Conservation (phyloP, 1,140 invertebrate species). For the Ganaspis sp. region DNA sequence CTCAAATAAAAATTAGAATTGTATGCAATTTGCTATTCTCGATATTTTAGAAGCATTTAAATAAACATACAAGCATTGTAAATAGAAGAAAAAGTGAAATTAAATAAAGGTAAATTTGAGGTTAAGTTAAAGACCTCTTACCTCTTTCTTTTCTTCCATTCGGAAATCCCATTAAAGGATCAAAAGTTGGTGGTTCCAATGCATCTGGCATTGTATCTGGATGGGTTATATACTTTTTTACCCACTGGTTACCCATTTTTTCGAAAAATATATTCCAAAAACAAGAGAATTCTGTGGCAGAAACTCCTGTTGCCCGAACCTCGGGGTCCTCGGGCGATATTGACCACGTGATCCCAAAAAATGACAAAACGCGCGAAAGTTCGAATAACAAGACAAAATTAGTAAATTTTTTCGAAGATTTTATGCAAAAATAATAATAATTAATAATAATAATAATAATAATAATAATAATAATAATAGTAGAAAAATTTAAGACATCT, state of each 20-base stretch:
- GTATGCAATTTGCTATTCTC: neutral
- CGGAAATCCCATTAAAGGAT: slow-evolving; percentile 86
- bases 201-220: slow-evolving; percentile 44
- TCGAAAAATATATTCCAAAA: too few relatives aligned
- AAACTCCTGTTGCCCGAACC: too few relatives aligned
- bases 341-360: too few relatives aligned
- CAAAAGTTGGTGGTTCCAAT: slow-evolving; percentile 83
- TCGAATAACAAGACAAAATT: too few relatives aligned
- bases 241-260: slow-evolving; percentile 16
- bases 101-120: slow-evolving; percentile 41
- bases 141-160: slow-evolving; percentile 86
- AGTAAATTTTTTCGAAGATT: too few relatives aligned
- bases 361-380: too few relatives aligned
- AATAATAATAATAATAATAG: too few relatives aligned
- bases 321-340: too few relatives aligned
- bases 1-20: neutral
- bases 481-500: too few relatives aligned
- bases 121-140: slow-evolving; percentile 65
- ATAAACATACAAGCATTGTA: slow-evolving; percentile 3
- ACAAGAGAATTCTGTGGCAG: too few relatives aligned
- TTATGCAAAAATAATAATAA: too few relatives aligned
- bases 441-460: too few relatives aligned
- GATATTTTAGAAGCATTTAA: neutral
- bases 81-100: slow-evolving; percentile 13
- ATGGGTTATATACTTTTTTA: slow-evolving; percentile 38